A percentile compares a stretch with the other conserved stretches of the same genome.
Conservation (phyloP, 2,888 invertebrate species). For the Molanna angustata region DNA sequence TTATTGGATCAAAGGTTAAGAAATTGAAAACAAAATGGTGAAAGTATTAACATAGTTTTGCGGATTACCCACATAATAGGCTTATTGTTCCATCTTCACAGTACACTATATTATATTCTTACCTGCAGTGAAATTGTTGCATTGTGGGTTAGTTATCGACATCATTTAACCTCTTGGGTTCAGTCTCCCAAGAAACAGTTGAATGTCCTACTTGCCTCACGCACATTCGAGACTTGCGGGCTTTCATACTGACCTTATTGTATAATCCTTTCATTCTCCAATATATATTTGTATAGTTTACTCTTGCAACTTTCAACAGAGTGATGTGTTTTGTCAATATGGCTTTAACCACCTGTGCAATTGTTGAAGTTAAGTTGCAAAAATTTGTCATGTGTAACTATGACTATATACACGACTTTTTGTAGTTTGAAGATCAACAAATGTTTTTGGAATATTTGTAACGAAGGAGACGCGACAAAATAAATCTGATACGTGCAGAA, state of each 20-base stretch:
- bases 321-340: constrained; percentile 16
- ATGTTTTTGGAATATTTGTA: no score
- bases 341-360: constrained; percentile 10
- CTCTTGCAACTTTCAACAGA: no score
- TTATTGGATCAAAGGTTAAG: no score
- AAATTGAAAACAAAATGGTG: no score
- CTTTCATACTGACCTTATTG: constrained; percentile 19
- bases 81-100: constrained; percentile 5
- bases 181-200: constrained; percentile 15
- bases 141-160: constrained; percentile 29
- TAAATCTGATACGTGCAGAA: no score
- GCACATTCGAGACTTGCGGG: constrained; percentile 4
- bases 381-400: constrained; percentile 13
- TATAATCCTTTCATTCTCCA: neutral
- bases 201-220: constrained; percentile 18
- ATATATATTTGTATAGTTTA: no score
- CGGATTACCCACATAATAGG: no score
- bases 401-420: constrained; percentile 22
- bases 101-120: no score
- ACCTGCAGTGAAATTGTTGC: constrained; percentile 2
- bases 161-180: constrained; percentile 11
- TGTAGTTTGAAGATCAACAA: constrained; percentile 15
- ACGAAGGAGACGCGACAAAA: no score
- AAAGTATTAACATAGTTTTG: no score
- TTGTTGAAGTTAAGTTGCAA: constrained; percentile 16